A percentile compares a stretch with the other conserved stretches of the same genome.
These are phyloP conservation scores for Parauchenoglanis punctatus DNA, from an alignment of 2,797 vertebrate genomes.

Conservation along the genomic window DNA sequence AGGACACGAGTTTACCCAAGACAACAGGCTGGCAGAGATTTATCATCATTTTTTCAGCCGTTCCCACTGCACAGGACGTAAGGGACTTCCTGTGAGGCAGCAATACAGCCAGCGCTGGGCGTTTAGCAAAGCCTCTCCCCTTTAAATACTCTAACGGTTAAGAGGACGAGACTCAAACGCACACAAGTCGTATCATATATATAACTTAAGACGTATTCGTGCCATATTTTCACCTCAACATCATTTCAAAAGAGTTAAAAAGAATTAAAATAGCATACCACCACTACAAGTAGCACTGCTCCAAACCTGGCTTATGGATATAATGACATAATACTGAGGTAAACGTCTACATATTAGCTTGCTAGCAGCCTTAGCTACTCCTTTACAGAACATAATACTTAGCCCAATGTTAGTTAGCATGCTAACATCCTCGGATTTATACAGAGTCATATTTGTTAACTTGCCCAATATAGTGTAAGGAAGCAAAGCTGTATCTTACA, in stretches of 20 bases:
- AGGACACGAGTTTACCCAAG: neutral
- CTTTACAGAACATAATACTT: neutral
- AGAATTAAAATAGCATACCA: neutral
- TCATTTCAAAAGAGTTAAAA: too few species aligned
- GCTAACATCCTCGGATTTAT: neutral
- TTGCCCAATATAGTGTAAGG: neutral
- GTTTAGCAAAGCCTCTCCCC: neutral
- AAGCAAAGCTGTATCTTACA: neutral
- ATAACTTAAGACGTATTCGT: neutral
- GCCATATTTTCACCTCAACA: neutral
- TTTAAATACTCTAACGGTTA: neutral
- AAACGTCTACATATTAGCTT: neutral
- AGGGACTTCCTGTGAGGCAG: conserved; percentile 73
- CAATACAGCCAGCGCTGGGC: conserved; percentile 30
- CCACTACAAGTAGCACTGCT: neutral
- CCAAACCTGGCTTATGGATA: neutral
- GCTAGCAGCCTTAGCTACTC: neutral
- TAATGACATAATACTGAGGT: neutral
- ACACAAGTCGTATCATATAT: neutral
- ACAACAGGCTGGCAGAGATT: conserved; percentile 27
- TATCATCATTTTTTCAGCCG: conserved; percentile 69
- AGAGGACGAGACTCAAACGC: neutral
- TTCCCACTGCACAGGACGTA: conserved; percentile 68
- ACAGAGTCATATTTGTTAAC: neutral
- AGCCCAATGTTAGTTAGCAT: neutral